A percentile compares a stretch with the other conserved stretches of the same genome.
Conservation (phyloP, 1,140 invertebrate genomes). For the Drosophila bifasciata region DNA sequence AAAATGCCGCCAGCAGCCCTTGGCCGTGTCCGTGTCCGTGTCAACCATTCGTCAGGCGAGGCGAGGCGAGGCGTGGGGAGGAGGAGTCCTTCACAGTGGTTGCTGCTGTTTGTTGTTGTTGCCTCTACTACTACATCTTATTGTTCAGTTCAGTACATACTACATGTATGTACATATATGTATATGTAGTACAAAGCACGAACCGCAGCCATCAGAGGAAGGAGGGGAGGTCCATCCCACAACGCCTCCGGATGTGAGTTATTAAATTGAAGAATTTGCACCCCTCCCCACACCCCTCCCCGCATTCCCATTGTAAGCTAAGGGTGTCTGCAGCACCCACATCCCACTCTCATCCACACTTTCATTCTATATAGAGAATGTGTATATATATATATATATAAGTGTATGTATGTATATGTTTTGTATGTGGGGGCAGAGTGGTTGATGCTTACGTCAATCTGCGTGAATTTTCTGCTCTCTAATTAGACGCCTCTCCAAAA, state of each 20-base stretch:
- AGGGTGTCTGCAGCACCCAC: too few species aligned
- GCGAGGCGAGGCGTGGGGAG: too few species aligned
- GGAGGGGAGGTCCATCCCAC: conserved; percentile 4
- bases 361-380: too few species aligned
- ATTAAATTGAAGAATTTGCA: conserved; percentile 81
- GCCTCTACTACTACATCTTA: conserved; percentile 53
- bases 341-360: too few species aligned
- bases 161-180: background rate
- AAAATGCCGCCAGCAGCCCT: conserved; percentile 11
- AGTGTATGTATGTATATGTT: conserved; percentile 30
- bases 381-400: too few species aligned
- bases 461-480: too few species aligned
- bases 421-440: too few species aligned
- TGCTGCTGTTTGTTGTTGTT: conserved; percentile 31
- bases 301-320: conserved; percentile 48
- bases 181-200: conserved; percentile 6
- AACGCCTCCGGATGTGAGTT: conserved; percentile 74
- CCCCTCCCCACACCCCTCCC: too few species aligned
- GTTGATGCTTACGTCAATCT: too few species aligned
- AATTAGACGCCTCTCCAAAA: too few species aligned
- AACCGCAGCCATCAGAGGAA: too few species aligned
- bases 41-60: conserved; percentile 74
- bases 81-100: conserved; percentile 52
- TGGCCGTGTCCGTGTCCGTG: conserved; percentile 41
- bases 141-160: conserved; percentile 38